Conservation (phyloP, 2,888 invertebrate genomes). For the Heliconius erato region DNA sequence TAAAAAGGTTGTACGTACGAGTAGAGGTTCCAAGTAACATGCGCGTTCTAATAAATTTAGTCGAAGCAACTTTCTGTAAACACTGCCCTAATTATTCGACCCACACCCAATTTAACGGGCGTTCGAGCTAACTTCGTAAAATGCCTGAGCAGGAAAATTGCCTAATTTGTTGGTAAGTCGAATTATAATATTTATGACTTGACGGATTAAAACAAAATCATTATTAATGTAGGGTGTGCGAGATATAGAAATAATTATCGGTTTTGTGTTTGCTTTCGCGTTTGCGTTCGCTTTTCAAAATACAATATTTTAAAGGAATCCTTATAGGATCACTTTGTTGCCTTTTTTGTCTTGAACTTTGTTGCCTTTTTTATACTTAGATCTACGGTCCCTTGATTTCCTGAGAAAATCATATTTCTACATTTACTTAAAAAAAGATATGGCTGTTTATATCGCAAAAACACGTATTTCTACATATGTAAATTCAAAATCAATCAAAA, state of each 20-base stretch:
- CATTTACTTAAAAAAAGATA: too few relatives aligned
- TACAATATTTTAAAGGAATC: too few relatives aligned
- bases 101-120: slow-evolving; percentile 32
- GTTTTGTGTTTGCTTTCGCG: too few relatives aligned
- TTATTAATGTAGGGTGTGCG: neutral
- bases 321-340: too few relatives aligned
- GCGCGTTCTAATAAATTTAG: slow-evolving; percentile 28
- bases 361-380: too few relatives aligned
- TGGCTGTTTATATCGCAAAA: too few relatives aligned
- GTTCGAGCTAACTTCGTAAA: slow-evolving; percentile 28
- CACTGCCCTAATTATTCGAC: slow-evolving; percentile 33
- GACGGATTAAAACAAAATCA: neutral
- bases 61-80: slow-evolving; percentile 24
- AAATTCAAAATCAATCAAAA: too few relatives aligned
- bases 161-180: slow-evolving; percentile 31
- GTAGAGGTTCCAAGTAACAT: neutral
- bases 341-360: too few relatives aligned
- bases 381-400: too few relatives aligned
- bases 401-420: too few relatives aligned
- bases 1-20: neutral
- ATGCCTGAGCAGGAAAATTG: slow-evolving; percentile 27
- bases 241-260: neutral
- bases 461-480: too few relatives aligned
- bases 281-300: too few relatives aligned
- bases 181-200: slow-evolving; percentile 8